Base-by-base conservation (phyloP, 2,113 vertebrate species). In the Heteronetta atricapilla region DNA sequence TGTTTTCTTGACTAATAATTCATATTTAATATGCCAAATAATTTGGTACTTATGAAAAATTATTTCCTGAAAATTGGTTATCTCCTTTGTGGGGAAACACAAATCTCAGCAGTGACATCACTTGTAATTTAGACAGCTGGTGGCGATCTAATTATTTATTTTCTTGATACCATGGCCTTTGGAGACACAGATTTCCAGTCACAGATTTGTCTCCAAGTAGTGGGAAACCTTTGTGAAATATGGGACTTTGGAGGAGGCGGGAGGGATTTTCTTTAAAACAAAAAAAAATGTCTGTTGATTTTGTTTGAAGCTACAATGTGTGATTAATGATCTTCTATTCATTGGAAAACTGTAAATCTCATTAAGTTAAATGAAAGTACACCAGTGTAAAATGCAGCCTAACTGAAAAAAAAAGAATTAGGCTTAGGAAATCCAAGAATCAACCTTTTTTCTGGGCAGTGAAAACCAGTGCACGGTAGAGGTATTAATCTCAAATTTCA, bases 291-390 rank as follows among this genome's bases (percentile, higher is more conserved):
- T 87, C 80, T 79, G 60, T 88, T 73, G 56, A 66, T 85, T 93
- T 76, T 96, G 62, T 93, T 78, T 96, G 94, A 94, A 78, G 83
- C 48, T 50, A 80, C 88, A 87, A 66, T 90, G 69, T 92, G 78
- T 95, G 88, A 95, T 96, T 94, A 94, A 96, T 73, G 80, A 94
- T 90, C 82, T 73, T 72, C 83, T 81, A 33, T 88, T 96, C 92
- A 87, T 19, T 69, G 42, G n/a, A 86, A 96, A 84, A 69, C 31
- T 66, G 83, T 56, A 93, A 50, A n/a, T 83, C 56, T 83, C 62
- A 78, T 88, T 70, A 95, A 78, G 21, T 28, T 16, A 94, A 88
- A 93, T 74, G 64, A 72, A 74, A 88, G 66, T 73, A 82, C 29
- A 58, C 17, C 79, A 66, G 38, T 34, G 31, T 77, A 76, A 91